Evolutionary conservation across 2,888 invertebrate genomes (phyloP), one percentile per base, ranked within the genome.

Genomic region (Portevinia maculata): DNA sequence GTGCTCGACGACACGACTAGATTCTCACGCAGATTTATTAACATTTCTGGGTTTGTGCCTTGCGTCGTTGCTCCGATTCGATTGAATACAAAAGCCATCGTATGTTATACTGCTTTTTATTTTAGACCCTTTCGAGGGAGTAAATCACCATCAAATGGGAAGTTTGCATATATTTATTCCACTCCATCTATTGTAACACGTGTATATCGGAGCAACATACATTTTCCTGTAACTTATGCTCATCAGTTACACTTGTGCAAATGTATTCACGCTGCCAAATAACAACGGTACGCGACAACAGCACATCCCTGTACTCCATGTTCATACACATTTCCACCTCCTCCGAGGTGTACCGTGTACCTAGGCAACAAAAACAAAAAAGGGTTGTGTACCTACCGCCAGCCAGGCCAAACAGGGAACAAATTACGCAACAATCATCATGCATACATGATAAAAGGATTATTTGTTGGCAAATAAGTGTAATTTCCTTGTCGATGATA

Each of bases 401-500:
- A 70, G 59, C 39, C 50, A 70, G 70, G 32, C 62, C 50, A 57
- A 79, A 64, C 73, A 67, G 37, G 41, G 13, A 41, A 52, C 50
- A 50, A 52, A 60, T 55, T 50, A 83, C 71, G 59, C 62, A 76
- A 73, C 64, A 76, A 78, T 55, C 76, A 76, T 76, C 50, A 71
- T 57, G 65, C 71, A 76, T 73, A 81, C 67, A 76, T 78, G 71
- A 83, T 78, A 79, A 84, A 84, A 79, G 79, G 84, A 74, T 84
- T 84, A 84, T 79, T 79, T 84, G 79, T 79, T 64, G 73, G 73
- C 69, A 84, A 84, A 84, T 79, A 84, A 74, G 74, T 69, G 74
- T 84, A 69, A 84, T 78, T 84, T 79, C 34, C 71, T 62, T 81
- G 70, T 60, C 50, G 71, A 71, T 57, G 83, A 78, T 71, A 73